Evolutionary conservation across 1,140 invertebrate genomes (phyloP).

Genomic region (Hycleus phaleratus): DNA sequence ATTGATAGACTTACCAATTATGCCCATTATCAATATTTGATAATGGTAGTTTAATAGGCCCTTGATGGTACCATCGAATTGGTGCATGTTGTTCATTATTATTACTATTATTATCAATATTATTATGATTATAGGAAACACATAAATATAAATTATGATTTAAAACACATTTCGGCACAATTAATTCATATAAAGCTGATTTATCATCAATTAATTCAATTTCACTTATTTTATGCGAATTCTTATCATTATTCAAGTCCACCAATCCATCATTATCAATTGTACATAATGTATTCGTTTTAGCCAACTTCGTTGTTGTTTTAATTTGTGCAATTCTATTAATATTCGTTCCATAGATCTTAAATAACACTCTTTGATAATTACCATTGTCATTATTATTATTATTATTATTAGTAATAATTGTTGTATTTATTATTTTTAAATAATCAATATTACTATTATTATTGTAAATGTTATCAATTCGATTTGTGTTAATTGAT

Average conservation of each 20-base stretch:
- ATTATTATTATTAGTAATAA: not conserved
- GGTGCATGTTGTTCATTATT: conserved; percentile 14
- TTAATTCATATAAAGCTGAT: conserved; percentile 25
- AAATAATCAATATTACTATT: not conserved
- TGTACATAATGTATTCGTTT: conserved; percentile 23
- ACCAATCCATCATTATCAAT: not conserved
- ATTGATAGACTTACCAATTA: not conserved
- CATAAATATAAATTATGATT: conserved; percentile 31
- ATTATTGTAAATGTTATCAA: not conserved
- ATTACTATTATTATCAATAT: conserved; percentile 7
- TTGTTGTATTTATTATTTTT: not conserved
- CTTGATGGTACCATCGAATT: conserved; percentile 32
- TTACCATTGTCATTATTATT: conserved; percentile 20
- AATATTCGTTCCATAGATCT: conserved; percentile 34
- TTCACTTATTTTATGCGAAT: conserved; percentile 26
- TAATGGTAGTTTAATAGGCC: conserved; percentile 21
- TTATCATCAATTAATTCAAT: conserved; percentile 17
- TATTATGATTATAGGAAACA: conserved; percentile 22
- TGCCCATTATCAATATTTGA: not conserved
- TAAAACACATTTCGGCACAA: conserved; percentile 22
- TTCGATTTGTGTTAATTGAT: too few relatives aligned
- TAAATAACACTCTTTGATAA: conserved; percentile 28
- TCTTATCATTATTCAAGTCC: conserved; percentile 17
- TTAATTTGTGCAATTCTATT: conserved; percentile 29
- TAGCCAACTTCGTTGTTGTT: conserved; percentile 23